Evolutionary conservation across 2,113 vertebrate species (phyloP).

Genomic region (Coptodon rendalli): DNA sequence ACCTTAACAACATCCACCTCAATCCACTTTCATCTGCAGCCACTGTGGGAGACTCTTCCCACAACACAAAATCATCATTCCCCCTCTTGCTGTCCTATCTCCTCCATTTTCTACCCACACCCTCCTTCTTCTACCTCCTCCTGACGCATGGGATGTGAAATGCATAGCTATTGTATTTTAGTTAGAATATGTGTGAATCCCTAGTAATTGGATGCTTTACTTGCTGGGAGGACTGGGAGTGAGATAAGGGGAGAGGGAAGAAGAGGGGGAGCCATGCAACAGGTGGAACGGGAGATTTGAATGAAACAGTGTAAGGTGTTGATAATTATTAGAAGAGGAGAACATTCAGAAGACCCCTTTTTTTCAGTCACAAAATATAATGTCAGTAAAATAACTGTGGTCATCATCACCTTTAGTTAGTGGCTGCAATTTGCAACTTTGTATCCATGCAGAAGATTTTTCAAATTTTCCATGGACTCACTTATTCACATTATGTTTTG

Average conservation of each 20-base stretch:
- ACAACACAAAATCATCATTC: slow-evolving; percentile 9
- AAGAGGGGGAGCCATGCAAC: background rate
- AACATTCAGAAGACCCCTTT: background rate
- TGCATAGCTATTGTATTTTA: background rate
- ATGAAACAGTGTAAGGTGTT: background rate
- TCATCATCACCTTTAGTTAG: background rate
- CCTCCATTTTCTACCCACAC: background rate
- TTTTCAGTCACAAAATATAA: background rate
- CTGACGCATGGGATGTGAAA: background rate
- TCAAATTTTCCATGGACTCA: background rate
- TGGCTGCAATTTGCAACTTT: background rate
- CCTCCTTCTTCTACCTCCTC: background rate
- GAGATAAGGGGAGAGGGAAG: background rate
- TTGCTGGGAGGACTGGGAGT: background rate
- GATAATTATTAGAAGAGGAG: background rate
- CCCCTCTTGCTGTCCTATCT: slow-evolving; percentile 10
- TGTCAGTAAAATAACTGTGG: background rate
- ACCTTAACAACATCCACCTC: slow-evolving; percentile 51
- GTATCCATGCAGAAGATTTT: background rate
- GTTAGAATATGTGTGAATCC: background rate
- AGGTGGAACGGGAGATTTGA: background rate
- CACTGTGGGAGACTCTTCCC: slow-evolving; percentile 55
- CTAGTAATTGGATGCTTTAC: slow-evolving; percentile 3
- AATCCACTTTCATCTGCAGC: slow-evolving; percentile 59
- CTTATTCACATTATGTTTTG: background rate